A percentile compares a stretch with the other conserved stretches of the same genome.
Conservation (phyloP, 2,797 vertebrate genomes). For the Capromys pilorides region DNA sequence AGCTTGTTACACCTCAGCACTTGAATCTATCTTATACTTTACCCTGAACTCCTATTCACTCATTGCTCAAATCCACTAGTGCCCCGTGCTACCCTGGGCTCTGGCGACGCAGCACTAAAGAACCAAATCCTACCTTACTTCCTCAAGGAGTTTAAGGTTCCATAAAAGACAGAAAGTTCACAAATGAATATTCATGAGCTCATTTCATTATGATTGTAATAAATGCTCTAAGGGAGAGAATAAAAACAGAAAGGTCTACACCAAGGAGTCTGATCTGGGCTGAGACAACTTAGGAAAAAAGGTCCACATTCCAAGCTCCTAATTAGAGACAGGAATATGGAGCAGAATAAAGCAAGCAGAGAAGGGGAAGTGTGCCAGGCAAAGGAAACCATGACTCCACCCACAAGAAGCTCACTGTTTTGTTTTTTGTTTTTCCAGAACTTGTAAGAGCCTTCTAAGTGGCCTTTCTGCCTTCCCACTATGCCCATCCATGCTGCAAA, state of each 20-base stretch:
- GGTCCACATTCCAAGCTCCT: background rate
- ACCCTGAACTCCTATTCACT: background rate
- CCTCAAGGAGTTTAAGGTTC: background rate
- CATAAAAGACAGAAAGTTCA: background rate
- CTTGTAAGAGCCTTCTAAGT: background rate
- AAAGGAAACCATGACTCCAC: background rate
- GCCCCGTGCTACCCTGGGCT: background rate
- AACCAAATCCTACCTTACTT: background rate
- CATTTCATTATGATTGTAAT: background rate
- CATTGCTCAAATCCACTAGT: fast-evolving
- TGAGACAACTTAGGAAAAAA: background rate
- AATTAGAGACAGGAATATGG: background rate
- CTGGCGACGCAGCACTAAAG: background rate
- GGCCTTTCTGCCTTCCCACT: background rate
- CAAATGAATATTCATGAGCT: background rate
- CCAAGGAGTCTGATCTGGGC: background rate
- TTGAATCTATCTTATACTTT: background rate
- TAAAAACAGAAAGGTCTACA: background rate
- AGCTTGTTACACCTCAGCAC: background rate
- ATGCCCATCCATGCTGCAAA: background rate
- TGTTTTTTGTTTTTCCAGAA: background rate
- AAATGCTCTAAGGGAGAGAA: background rate
- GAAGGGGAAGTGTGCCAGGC: background rate
- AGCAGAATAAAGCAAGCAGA: background rate
- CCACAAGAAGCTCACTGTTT: background rate